These are phyloP conservation scores for Holocentrus rufus DNA, from an alignment of 2,797 vertebrate genomes.

Conservation along the genomic window DNA sequence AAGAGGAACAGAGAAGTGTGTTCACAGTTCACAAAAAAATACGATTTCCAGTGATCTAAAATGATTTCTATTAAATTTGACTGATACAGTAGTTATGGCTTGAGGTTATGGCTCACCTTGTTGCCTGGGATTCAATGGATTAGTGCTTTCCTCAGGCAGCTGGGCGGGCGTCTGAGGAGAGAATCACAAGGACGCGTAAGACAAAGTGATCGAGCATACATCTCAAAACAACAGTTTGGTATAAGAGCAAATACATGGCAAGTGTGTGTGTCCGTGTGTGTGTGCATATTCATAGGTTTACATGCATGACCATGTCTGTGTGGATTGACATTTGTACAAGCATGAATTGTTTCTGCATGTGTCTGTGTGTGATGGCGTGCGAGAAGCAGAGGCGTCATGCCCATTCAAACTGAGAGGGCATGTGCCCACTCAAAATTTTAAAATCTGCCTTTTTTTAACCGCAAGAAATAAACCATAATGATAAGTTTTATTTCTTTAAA, in stretches of 20 bases:
- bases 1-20: neutral
- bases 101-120: conserved; percentile 55
- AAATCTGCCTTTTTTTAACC: too few relatives aligned
- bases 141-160: conserved; percentile 53
- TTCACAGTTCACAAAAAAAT: too few relatives aligned
- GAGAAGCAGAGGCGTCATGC: too few relatives aligned
- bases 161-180: conserved; percentile 45
- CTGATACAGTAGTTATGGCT: neutral
- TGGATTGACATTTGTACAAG: too few relatives aligned
- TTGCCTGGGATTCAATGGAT: conserved; percentile 65
- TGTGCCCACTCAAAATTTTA: too few relatives aligned
- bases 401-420: too few relatives aligned
- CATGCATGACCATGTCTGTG: too few relatives aligned
- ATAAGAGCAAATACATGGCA: neutral
- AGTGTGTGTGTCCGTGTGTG: conserved; percentile 19
- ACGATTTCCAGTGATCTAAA: too few relatives aligned
- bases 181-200: conserved; percentile 8
- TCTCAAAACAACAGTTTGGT: neutral
- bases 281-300: neutral
- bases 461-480: too few relatives aligned
- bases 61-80: too few relatives aligned
- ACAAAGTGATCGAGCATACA: conserved; percentile 4
- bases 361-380: neutral
- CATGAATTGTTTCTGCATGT: neutral
- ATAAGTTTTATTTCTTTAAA: too few relatives aligned